phyloP scores from a whole-genome alignment of 1,140 invertebrate species.

The Drosophila tsacasi region DNA sequence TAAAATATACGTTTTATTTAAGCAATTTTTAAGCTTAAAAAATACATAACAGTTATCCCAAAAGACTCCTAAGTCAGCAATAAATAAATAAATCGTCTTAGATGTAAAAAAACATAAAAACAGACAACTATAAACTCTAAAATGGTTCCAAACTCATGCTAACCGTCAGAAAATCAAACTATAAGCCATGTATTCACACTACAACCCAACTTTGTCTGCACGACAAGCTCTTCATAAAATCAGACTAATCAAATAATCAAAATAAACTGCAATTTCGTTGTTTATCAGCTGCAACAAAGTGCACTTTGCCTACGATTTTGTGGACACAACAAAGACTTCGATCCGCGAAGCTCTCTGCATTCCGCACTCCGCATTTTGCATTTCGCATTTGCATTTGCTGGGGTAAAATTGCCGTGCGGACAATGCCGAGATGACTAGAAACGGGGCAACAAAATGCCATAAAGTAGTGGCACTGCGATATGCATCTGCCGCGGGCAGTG shows the following conservation, averaged over 20 bases:
- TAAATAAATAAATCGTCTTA: too few relatives aligned
- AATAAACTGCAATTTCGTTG: conserved; percentile 22
- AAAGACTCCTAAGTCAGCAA: too few relatives aligned
- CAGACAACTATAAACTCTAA: neutral
- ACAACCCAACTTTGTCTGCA: conserved; percentile 9
- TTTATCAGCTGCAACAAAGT: conserved; percentile 40
- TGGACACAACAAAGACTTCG: conserved; percentile 33
- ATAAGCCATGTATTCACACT: neutral
- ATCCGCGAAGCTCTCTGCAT: conserved; percentile 9
- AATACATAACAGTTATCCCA: too few relatives aligned
- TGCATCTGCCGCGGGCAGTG: conserved; percentile 31
- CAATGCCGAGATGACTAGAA: conserved; percentile 38
- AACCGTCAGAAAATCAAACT: neutral
- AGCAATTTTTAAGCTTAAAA: too few relatives aligned
- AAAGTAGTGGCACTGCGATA: conserved; percentile 31
- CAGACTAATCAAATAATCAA: conserved; percentile 37
- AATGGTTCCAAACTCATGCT: neutral
- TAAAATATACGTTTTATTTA: too few relatives aligned
- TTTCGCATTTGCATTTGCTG: conserved; percentile 32
- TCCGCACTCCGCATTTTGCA: neutral
- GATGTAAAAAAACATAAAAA: neutral
- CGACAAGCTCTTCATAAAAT: neutral
- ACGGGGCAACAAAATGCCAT: conserved; percentile 47
- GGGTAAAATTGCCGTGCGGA: conserved; percentile 37
- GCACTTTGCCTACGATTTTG: conserved; percentile 25